A percentile compares a stretch with the other conserved stretches of the same genome.
phyloP scores from a whole-genome alignment of 1,140 invertebrate genomes.

The Drosophila mauritiana region DNA sequence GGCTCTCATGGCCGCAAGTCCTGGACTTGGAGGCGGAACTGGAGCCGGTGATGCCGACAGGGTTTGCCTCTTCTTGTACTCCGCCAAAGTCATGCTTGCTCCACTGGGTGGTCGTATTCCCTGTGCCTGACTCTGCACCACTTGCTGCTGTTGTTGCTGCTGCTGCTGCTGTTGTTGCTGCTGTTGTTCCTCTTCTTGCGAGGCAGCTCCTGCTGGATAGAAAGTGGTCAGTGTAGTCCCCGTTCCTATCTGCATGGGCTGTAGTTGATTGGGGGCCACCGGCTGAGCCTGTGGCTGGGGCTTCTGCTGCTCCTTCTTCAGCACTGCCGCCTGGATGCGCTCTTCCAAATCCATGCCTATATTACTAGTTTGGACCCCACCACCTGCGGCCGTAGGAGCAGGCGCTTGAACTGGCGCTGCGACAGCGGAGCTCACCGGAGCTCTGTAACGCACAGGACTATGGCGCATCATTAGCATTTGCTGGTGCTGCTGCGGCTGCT shows the following conservation, averaged over 20 bases:
- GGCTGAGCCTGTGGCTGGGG: constrained; percentile 5
- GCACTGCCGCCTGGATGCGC: constrained; percentile 74
- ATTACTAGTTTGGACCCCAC: constrained; percentile 7
- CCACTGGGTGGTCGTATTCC: constrained; percentile 59
- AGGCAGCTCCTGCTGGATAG: constrained; percentile 29
- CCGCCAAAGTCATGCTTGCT: constrained; percentile 66
- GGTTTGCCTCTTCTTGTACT: constrained; percentile 73
- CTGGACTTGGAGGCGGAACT: constrained; percentile 1
- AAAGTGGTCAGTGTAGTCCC: constrained; percentile 74
- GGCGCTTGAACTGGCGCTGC: constrained; percentile 14
- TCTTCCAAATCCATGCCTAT: constrained; percentile 76
- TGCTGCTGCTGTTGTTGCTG: constrained; percentile 36
- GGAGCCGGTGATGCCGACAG: constrained; percentile 42
- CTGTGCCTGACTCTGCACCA: constrained; percentile 49
- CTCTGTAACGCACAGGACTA: constrained; percentile 44
- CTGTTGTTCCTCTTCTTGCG: constrained; percentile 37
- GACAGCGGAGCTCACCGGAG: constrained; percentile 13
- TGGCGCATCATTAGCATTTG: constrained; percentile 70
- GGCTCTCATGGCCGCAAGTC: constrained; percentile 38
- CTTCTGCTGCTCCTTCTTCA: constrained; percentile 76
- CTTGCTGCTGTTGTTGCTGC: constrained; percentile 48
- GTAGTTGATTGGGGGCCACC: constrained; percentile 9
- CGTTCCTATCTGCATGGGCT: constrained; percentile 50
- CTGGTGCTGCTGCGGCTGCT: constrained; percentile 51
- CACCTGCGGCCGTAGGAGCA: constrained; percentile 4